A percentile compares a stretch with the other conserved stretches of the same genome.
These are phyloP conservation scores for Pollenia amentaria DNA, from an alignment of 2,888 invertebrate species.

Conservation along the genomic window DNA sequence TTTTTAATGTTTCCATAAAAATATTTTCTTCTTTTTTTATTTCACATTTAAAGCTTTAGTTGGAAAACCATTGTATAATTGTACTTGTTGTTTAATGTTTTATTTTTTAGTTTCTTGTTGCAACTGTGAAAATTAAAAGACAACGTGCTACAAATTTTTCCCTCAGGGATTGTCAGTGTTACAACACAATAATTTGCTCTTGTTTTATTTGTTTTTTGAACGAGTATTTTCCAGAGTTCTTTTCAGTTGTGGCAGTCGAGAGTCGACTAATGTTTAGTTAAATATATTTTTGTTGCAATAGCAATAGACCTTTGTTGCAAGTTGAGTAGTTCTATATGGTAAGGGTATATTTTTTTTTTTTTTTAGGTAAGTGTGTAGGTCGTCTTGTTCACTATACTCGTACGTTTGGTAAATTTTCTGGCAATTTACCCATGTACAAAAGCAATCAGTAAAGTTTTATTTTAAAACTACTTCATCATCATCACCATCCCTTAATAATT, in stretches of 20 bases:
- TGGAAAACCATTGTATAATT: conserved; percentile 54
- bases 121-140: conserved; percentile 76
- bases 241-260: conserved; percentile 55
- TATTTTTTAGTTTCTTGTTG: conserved; percentile 56
- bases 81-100: conserved; percentile 58
- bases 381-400: conserved; percentile 52
- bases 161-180: conserved; percentile 73
- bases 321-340: conserved; percentile 1
- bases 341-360: neutral
- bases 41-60: conserved; percentile 63
- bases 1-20: conserved; percentile 79
- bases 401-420: conserved; percentile 56
- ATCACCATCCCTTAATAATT: conserved; percentile 33
- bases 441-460: conserved; percentile 72
- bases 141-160: conserved; percentile 74
- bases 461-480: conserved; percentile 64
- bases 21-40: conserved; percentile 72
- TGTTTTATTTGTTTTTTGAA: conserved; percentile 26
- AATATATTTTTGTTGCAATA: conserved; percentile 62
- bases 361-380: neutral
- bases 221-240: conserved; percentile 30
- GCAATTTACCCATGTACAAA: conserved; percentile 64
- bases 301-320: conserved; percentile 67
- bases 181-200: conserved; percentile 35
- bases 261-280: conserved; percentile 71